Conservation (phyloP, 2,797 vertebrate genomes). For the Darevskia mixta region DNA sequence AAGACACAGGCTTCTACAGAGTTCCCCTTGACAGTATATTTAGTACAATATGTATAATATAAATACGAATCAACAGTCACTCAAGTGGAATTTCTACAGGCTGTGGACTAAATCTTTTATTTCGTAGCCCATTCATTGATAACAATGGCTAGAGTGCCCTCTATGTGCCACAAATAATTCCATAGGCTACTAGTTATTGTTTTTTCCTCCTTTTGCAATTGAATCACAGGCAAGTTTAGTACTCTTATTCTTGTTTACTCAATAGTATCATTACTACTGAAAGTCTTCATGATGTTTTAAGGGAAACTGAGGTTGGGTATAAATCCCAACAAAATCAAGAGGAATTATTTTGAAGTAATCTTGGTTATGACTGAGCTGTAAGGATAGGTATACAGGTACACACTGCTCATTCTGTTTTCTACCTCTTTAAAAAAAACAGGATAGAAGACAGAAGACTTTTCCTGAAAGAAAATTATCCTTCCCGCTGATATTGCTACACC, state of each 20-base stretch:
- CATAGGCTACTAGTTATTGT: background rate
- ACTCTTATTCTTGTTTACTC: background rate
- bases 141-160: conserved; percentile 20
- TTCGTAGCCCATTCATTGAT: background rate
- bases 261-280: background rate
- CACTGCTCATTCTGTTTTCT: background rate
- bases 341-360: background rate
- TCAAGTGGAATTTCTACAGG: background rate
- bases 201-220: background rate
- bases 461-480: background rate
- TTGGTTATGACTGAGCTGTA: background rate
- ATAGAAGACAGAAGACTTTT: background rate
- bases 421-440: background rate
- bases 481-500: background rate
- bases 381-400: background rate
- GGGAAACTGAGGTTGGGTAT: background rate
- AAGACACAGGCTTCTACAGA: background rate
- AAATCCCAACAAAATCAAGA: background rate
- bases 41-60: background rate
- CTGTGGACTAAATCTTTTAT: background rate
- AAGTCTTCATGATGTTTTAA: conserved; percentile 23
- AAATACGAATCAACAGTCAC: background rate
- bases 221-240: background rate
- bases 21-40: background rate
- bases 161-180: conserved; percentile 16